A percentile compares a stretch with the other conserved stretches of the same genome.
Evolutionary conservation across 2,888 invertebrate genomes (phyloP).

Genomic region (Ormyrus pomaceus): DNA sequence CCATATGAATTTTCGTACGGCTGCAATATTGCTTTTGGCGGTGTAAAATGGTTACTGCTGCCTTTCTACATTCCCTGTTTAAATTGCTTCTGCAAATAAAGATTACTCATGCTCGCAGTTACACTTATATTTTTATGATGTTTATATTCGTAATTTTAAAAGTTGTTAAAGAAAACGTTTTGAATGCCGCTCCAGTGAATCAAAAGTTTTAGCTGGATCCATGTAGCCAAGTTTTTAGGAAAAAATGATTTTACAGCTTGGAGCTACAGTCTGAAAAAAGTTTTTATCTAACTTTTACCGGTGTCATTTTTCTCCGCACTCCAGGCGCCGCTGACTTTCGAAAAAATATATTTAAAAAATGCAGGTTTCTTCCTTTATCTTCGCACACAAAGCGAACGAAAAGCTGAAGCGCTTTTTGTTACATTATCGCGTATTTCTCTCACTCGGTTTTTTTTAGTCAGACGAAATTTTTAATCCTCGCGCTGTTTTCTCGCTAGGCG

Average conservation of each 20-base stretch:
- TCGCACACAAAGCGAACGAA: conserved; percentile 3
- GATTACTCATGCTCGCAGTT: too few relatives aligned
- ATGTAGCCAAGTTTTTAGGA: not conserved
- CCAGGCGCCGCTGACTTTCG: not conserved
- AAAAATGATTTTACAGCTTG: conserved; percentile 14
- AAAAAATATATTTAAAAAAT: conserved; percentile 18
- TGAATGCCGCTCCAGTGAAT: too few relatives aligned
- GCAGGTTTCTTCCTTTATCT: not conserved
- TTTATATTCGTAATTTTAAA: too few relatives aligned
- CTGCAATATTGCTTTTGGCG: too few relatives aligned
- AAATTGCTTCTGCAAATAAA: too few relatives aligned
- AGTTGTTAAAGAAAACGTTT: too few relatives aligned
- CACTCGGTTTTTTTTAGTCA: not conserved
- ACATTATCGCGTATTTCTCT: conserved; percentile 32
- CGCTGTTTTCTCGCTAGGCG: conserved; percentile 34
- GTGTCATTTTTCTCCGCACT: not conserved
- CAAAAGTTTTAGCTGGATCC: too few relatives aligned
- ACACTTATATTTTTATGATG: too few relatives aligned
- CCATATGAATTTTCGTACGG: too few relatives aligned
- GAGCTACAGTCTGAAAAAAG: conserved; percentile 1
- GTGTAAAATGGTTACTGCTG: too few relatives aligned
- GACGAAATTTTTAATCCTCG: conserved; percentile 40
- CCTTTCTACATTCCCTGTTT: too few relatives aligned
- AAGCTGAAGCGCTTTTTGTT: conserved; percentile 21
- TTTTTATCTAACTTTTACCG: conserved; percentile 30